Base-by-base conservation (phyloP, 1,140 invertebrate genomes). In the Calephelis nemesis region DNA sequence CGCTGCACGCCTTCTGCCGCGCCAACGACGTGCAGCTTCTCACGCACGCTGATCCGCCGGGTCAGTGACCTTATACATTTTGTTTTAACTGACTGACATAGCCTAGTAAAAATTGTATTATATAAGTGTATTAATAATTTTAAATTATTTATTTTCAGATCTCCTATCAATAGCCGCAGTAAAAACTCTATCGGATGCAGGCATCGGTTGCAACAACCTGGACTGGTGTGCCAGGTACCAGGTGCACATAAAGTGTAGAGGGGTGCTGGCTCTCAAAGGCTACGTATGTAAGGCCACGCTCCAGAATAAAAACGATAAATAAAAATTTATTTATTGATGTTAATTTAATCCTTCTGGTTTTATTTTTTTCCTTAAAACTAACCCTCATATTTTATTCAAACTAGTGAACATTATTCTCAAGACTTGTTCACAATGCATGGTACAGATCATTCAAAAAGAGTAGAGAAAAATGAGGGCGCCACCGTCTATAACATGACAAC, bases 41-140 rank as follows among this genome's bases (percentile, higher is more conserved):
- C 6, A 99, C 98, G 0, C 98, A 99, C 87, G 98, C 96, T 85
- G 98, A 99, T 93, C 97, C 98, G 5, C 94, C 94, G 85, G 95
- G 98, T 97, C 92, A 93, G 90, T 85, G 3, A 4, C 1, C 2
- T 3, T 30, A 30, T 30, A 30, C 30, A 30, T 30, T 30, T 30
- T 30, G 1, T 30, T 30, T 30, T 30, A 30, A 30, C 30, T 4
- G 30, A 30, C 30, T 30, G 15, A 19, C 15, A 19, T 19, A 19
- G 15, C 15, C 15, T 19, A 19, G 15, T 19, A 19, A 19, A 19
- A 19, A 19, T 19, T 19, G 15, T 19, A 19, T 19, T 19, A 19
- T 19, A 19, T 50, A n/a, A 39, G 3, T 12, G 9, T 42, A 65
- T 30, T 30, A 2, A 30, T 69, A 63, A 13, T 45, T 0, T 54